phyloP scores from a whole-genome alignment of 1,140 invertebrate genomes.

The Listronotus oregonensis region DNA sequence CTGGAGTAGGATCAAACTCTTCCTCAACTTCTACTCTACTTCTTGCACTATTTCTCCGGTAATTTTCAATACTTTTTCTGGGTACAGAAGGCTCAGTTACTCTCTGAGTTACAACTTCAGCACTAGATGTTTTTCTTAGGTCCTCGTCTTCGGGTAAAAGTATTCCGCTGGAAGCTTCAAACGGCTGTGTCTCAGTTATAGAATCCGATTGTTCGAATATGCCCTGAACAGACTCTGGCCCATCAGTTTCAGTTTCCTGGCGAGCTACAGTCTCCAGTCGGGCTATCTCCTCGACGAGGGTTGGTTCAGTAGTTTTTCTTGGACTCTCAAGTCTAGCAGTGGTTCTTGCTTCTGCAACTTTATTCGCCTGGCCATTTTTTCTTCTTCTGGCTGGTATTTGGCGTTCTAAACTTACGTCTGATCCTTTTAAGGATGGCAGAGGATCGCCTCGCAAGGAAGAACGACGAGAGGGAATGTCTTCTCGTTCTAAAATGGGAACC shows the following conservation, averaged over 20 bases:
- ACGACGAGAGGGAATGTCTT: constrained; percentile 18
- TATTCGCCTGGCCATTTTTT: not conserved
- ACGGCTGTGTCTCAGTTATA: constrained; percentile 14
- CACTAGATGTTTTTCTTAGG: constrained; percentile 10
- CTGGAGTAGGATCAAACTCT: constrained; percentile 12
- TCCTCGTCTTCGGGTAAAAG: constrained; percentile 13
- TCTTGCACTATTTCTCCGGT: constrained; percentile 20
- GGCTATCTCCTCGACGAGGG: constrained; percentile 20
- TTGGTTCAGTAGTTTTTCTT: not conserved
- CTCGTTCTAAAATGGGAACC: constrained; percentile 22
- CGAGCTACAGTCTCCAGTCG: constrained; percentile 1
- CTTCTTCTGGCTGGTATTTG: not conserved
- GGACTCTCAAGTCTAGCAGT: not conserved
- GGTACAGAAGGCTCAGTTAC: constrained; percentile 7
- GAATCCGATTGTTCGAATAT: constrained; percentile 9
- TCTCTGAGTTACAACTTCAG: constrained; percentile 17
- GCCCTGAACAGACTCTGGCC: constrained; percentile 10
- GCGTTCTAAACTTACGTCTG: constrained; percentile 5
- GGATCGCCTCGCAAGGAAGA: constrained; percentile 16
- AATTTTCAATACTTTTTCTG: constrained; percentile 2
- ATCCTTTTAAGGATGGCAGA: constrained; percentile 25
- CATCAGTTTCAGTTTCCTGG: constrained; percentile 9
- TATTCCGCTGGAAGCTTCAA: constrained; percentile 21
- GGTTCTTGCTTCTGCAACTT: not conserved
- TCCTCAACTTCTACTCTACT: constrained; percentile 12